Conservation (phyloP, 2,113 vertebrate species). For the Labeo rohita region DNA sequence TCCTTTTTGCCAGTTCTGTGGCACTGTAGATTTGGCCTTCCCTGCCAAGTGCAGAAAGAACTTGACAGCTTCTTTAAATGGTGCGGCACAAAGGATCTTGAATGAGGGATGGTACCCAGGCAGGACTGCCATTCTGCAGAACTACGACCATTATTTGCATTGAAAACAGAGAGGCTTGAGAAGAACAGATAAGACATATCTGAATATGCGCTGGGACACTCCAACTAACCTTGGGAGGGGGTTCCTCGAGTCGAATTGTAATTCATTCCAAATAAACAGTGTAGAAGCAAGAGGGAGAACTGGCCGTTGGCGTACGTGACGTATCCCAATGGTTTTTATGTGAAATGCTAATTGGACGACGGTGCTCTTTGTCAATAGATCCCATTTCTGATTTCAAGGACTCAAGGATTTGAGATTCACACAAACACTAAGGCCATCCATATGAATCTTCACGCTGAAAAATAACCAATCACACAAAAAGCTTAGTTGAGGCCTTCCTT, state of each 20-base stretch:
- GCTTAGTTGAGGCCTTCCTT: constrained; percentile 2
- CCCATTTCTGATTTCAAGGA: background rate
- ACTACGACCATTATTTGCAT: constrained; percentile 82
- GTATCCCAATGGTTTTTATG: background rate
- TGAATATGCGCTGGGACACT: constrained; percentile 80
- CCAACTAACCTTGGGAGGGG: constrained; percentile 77
- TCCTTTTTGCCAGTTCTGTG: constrained; percentile 91
- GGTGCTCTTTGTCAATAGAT: background rate
- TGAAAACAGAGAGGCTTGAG: constrained; percentile 81
- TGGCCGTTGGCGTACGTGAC: background rate
- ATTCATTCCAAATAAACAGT: constrained; percentile 48
- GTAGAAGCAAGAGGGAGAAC: background rate
- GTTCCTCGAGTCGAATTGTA: constrained; percentile 20
- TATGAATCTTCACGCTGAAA: background rate
- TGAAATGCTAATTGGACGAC: constrained; percentile 32
- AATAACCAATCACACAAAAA: constrained; percentile 1
- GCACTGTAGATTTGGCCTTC: constrained; percentile 92
- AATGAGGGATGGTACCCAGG: constrained; percentile 88
- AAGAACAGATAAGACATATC: constrained; percentile 82
- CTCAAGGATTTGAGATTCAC: background rate
- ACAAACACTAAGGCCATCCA: background rate
- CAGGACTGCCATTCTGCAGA: constrained; percentile 78
- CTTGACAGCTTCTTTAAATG: constrained; percentile 99
- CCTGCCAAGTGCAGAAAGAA: constrained; percentile 87
- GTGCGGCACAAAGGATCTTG: constrained; percentile 89